A percentile compares a stretch with the other conserved stretches of the same genome.
Evolutionary conservation across 2,113 vertebrate species (phyloP).

Genomic region (Eulemur macaco): DNA sequence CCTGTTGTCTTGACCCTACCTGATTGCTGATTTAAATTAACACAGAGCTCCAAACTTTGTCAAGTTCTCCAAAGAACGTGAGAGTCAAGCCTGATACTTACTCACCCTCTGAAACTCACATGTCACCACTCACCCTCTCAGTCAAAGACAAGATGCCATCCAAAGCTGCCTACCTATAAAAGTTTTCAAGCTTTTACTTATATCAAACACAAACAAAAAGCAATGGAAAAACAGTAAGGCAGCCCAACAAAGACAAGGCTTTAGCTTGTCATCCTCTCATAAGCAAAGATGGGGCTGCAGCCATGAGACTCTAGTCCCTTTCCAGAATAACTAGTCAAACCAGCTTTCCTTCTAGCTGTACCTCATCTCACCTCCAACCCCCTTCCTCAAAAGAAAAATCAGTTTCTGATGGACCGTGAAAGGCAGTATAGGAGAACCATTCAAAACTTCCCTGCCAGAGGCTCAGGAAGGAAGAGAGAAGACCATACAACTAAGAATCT

Average conservation of each 20-base stretch:
- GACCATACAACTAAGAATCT: slow-evolving; percentile 42
- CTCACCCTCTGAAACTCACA: slow-evolving; percentile 5
- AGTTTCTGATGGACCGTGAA: slow-evolving; percentile 65
- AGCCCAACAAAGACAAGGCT: slow-evolving; percentile 58
- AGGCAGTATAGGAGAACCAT: slow-evolving; percentile 60
- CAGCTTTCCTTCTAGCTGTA: slow-evolving; percentile 65
- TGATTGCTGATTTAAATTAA: slow-evolving; percentile 2
- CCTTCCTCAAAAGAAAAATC: slow-evolving; percentile 57
- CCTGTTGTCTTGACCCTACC: neutral
- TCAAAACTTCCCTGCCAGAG: slow-evolving; percentile 50
- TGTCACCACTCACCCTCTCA: slow-evolving; percentile 34
- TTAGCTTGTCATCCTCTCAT: slow-evolving; percentile 66
- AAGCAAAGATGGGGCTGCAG: slow-evolving; percentile 60
- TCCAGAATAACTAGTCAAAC: slow-evolving; percentile 72
- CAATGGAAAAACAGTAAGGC: slow-evolving; percentile 58
- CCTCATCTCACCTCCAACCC: slow-evolving; percentile 46
- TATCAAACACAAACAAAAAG: slow-evolving; percentile 46
- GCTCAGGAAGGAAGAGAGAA: slow-evolving; percentile 39
- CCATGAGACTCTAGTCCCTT: slow-evolving; percentile 48
- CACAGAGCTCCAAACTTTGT: slow-evolving; percentile 12
- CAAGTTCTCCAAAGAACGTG: slow-evolving; percentile 43
- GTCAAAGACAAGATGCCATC: slow-evolving; percentile 35
- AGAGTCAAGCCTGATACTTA: neutral
- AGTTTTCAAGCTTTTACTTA: slow-evolving; percentile 58
- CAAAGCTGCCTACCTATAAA: slow-evolving; percentile 50